A percentile compares a stretch with the other conserved stretches of the same genome.
phyloP scores from a whole-genome alignment of 2,888 invertebrate genomes.

The Melieria picta region DNA sequence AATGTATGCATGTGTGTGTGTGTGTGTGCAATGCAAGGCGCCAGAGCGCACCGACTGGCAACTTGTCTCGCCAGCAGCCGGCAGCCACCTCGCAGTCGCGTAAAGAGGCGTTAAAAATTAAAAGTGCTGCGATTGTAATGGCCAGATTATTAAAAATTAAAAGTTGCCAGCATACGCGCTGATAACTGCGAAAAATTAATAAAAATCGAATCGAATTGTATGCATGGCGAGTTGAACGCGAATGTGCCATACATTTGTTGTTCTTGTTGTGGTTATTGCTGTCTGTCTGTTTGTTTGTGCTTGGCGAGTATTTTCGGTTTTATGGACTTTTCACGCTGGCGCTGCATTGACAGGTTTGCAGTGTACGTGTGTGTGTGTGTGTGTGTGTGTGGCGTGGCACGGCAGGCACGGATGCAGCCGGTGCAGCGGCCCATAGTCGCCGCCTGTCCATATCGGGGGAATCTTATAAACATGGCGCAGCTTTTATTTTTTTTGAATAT shows the following conservation, averaged over 20 bases:
- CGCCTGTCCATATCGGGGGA: slow-evolving; percentile 19
- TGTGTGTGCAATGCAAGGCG: background rate
- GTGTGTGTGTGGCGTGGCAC: too few relatives aligned
- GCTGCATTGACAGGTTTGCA: background rate
- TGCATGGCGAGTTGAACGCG: too few relatives aligned
- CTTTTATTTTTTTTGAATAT: slow-evolving; percentile 24
- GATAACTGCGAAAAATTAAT: slow-evolving; percentile 36
- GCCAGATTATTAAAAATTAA: slow-evolving; percentile 46
- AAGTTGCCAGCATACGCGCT: slow-evolving; percentile 45
- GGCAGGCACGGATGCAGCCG: slow-evolving; percentile 1
- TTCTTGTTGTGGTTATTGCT: too few relatives aligned
- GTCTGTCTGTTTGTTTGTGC: too few relatives aligned
- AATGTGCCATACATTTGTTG: too few relatives aligned
- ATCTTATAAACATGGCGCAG: slow-evolving; percentile 35
- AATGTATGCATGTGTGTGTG: too few relatives aligned
- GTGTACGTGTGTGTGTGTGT: too few relatives aligned
- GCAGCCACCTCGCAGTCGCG: too few relatives aligned
- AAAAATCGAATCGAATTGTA: background rate
- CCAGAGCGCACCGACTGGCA: background rate
- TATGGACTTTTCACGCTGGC: background rate
- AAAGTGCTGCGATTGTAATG: slow-evolving; percentile 52
- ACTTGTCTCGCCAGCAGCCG: too few relatives aligned
- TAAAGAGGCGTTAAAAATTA: slow-evolving; percentile 60
- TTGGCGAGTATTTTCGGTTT: background rate
- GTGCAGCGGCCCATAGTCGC: background rate